These are phyloP conservation scores for Sthenelais limicola DNA, from an alignment of 2,888 invertebrate species.

Conservation along the genomic window DNA sequence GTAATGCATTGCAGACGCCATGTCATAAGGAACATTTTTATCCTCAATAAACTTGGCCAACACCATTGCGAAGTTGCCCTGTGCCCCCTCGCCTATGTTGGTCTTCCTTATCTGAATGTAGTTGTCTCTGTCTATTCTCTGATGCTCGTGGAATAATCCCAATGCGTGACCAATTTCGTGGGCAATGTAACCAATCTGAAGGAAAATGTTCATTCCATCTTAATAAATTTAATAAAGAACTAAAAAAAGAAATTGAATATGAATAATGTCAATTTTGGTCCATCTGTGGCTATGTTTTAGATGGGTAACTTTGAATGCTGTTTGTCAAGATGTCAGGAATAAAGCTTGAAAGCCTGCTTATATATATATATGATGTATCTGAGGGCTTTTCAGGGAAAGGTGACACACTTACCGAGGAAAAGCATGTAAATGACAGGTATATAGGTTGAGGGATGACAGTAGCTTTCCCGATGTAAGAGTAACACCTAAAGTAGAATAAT, in stretches of 20 bases:
- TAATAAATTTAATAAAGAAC: neutral
- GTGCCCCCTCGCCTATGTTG: conserved; percentile 38
- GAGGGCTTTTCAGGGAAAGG: too few species aligned
- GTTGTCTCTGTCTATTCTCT: conserved; percentile 49
- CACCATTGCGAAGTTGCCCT: conserved; percentile 42
- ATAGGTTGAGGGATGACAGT: conserved; percentile 47
- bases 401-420: conserved; percentile 39
- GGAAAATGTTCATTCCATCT: neutral
- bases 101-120: conserved; percentile 47
- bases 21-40: conserved; percentile 42
- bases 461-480: conserved; percentile 46
- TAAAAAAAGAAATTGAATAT: neutral
- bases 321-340: too few species aligned
- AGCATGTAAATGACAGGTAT: conserved; percentile 44
- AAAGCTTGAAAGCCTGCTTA: too few species aligned
- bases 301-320: neutral
- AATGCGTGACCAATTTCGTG: conserved; percentile 53
- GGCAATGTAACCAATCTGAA: conserved; percentile 40
- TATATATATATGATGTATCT: too few species aligned
- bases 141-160: conserved; percentile 52
- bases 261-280: neutral
- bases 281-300: neutral
- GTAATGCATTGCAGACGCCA: conserved; percentile 39
- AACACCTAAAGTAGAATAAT: conserved; percentile 45
- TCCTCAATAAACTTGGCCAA: conserved; percentile 19